Base-by-base conservation (phyloP, 2,888 invertebrate genomes). In the Macropis europaea region DNA sequence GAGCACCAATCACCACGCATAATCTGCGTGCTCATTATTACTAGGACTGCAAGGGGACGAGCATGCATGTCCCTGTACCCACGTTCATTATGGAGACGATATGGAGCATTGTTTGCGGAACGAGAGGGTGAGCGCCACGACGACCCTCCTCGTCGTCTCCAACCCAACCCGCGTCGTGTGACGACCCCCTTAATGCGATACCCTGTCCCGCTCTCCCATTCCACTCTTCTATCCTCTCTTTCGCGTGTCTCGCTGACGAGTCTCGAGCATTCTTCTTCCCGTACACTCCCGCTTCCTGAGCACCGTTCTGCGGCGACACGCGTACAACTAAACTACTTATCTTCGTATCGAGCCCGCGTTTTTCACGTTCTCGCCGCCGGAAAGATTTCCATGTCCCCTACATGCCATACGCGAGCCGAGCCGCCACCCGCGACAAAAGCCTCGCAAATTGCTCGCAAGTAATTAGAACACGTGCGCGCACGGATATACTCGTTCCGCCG, bases 1-100 rank as follows among this genome's bases (percentile, higher is more conserved):
- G 86, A 86, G 86, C 84, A 84, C 86, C 87, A 88, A 89, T 90
- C 89, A 87, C 84, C 84, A 85, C 88, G 88, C 89, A 89, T 89
- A 89, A 89, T 89, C 89, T 87, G 85, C 89, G 89, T 88, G 84
- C 88, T 89, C 89, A 89, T 89, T 90, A 89, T 89, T 89, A 82
- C 86, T 84, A 82, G 85, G 82, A 82, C 85, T 87, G 84, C 81
- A 77, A 79, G 86, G 85, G 86, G 84, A 81, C 82, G 77, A 78
- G 66, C 73, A 70, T 74, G 76, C 73, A 73, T 79, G 73, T 75
- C 78, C 57, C 81, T 74, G 74, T 79, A 76, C 62, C 76, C 85
- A 73, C 85, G 86, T 89, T 90, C 90, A 89, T 90, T 90, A 89
- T 88, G 84, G 84, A 87, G 87, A 86, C 87, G 88, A 88, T 88